These are phyloP conservation scores for Mesochorus sp. DNA, from an alignment of 2,888 invertebrate genomes.

Conservation along the genomic window DNA sequence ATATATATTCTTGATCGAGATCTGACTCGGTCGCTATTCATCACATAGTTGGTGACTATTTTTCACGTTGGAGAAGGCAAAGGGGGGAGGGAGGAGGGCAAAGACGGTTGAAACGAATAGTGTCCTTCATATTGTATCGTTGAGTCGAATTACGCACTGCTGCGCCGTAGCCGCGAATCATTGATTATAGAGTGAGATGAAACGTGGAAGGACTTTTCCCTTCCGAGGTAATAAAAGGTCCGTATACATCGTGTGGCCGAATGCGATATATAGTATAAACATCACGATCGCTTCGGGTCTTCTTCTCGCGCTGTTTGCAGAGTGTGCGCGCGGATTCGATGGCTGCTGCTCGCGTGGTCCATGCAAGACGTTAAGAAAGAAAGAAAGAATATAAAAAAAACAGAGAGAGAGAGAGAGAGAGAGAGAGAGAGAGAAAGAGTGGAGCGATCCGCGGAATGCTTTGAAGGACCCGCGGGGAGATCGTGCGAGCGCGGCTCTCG, in stretches of 20 bases:
- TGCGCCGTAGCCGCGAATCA: too few species aligned
- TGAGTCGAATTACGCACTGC: too few species aligned
- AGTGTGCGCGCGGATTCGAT: conserved; percentile 55
- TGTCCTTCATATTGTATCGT: too few species aligned
- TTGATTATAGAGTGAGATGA: conserved; percentile 4
- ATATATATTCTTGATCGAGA: conserved; percentile 40
- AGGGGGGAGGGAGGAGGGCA: too few species aligned
- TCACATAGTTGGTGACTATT: conserved; percentile 28
- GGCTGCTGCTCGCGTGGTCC: conserved; percentile 46
- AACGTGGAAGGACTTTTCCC: conserved; percentile 35
- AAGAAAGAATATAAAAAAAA: conserved; percentile 65
- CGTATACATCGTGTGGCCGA: conserved; percentile 42
- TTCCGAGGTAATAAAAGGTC: conserved; percentile 41
- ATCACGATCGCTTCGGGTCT: conserved; percentile 45
- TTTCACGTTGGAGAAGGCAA: too few species aligned
- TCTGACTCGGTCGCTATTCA: conserved; percentile 42
- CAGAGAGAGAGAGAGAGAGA: conserved; percentile 63
- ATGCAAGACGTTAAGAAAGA: conserved; percentile 66
- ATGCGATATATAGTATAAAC: conserved; percentile 9
- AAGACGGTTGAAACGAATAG: too few species aligned
- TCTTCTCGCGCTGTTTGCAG: conserved; percentile 17
- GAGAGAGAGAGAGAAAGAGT: conserved; percentile 70
- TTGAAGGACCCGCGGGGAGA: conserved; percentile 80
- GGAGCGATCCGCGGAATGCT: conserved; percentile 81
- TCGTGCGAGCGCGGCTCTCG: conserved; percentile 66